A percentile compares a stretch with the other conserved stretches of the same genome.
phyloP scores from a whole-genome alignment of 2,888 invertebrate species.

The Suillia variegata region DNA sequence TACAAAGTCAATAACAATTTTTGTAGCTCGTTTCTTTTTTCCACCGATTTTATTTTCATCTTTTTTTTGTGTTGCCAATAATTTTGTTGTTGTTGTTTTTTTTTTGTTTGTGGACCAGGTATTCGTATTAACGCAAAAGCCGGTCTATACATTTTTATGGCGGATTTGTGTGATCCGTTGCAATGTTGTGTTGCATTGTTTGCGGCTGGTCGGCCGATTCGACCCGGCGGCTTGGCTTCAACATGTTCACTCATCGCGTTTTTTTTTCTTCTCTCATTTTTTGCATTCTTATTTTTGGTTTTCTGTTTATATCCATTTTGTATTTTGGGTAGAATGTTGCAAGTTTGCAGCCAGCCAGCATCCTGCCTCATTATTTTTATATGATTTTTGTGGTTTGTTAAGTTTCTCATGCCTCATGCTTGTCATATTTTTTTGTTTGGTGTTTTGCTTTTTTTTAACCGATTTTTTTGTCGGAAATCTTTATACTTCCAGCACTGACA shows the following conservation, averaged over 20 bases:
- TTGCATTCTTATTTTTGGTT: neutral
- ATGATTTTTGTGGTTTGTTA: constrained; percentile 49
- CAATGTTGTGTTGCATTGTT: constrained; percentile 47
- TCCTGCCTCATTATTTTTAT: constrained; percentile 54
- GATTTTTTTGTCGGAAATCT: no score
- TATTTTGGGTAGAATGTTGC: constrained; percentile 18
- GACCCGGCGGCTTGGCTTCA: no score
- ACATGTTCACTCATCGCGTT: neutral
- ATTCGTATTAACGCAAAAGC: constrained; percentile 27
- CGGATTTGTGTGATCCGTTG: constrained; percentile 57
- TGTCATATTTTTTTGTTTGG: constrained; percentile 27
- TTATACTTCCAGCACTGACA: no score
- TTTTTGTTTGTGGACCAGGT: neutral
- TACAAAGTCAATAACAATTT: constrained; percentile 42
- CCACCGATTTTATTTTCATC: neutral
- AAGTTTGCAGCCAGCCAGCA: constrained; percentile 14
- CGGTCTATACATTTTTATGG: constrained; percentile 44
- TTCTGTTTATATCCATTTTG: neutral
- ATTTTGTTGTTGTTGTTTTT: constrained; percentile 5
- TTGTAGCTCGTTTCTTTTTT: constrained; percentile 43
- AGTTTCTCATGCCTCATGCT: constrained; percentile 35
- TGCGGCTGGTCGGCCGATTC: constrained; percentile 7
- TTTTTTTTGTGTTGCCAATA: constrained; percentile 1
- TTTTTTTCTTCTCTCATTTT: neutral
- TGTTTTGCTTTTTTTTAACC: constrained; percentile 23